phyloP scores from a whole-genome alignment of 2,888 invertebrate species.

The Cremastobaeus sp. region DNA sequence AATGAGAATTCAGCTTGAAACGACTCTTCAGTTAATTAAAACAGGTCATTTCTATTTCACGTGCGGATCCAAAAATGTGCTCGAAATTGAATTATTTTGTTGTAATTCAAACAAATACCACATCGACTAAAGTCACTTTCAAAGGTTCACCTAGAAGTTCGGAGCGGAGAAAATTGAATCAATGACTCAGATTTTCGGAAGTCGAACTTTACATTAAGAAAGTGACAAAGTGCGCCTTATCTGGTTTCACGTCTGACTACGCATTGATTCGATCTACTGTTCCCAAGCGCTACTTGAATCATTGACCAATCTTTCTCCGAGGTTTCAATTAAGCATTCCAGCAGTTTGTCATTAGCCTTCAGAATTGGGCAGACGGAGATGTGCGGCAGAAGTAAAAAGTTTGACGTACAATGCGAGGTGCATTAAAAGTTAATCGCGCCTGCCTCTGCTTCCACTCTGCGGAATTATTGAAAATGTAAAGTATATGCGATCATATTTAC shows the following conservation, averaged over 20 bases:
- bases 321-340: conserved; percentile 11
- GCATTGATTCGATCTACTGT: conserved; percentile 20
- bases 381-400: neutral
- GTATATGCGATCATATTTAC: conserved; percentile 12
- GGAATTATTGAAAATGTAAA: conserved; percentile 8
- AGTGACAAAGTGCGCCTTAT: conserved; percentile 20
- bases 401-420: neutral
- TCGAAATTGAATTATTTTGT: too few species aligned
- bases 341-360: conserved; percentile 4
- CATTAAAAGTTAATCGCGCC: neutral
- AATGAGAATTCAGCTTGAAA: too few species aligned
- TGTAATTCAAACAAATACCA: too few species aligned
- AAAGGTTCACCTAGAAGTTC: too few species aligned
- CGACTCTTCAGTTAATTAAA: too few species aligned
- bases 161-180: too few species aligned
- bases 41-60: too few species aligned
- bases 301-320: conserved; percentile 11
- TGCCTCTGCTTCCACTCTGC: conserved; percentile 11
- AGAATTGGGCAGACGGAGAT: neutral
- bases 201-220: too few species aligned
- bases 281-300: neutral
- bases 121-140: too few species aligned
- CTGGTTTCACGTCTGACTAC: conserved; percentile 14
- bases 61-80: too few species aligned
- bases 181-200: too few species aligned